Conservation (phyloP, 2,888 invertebrate species). For the Agriopis marginaria region DNA sequence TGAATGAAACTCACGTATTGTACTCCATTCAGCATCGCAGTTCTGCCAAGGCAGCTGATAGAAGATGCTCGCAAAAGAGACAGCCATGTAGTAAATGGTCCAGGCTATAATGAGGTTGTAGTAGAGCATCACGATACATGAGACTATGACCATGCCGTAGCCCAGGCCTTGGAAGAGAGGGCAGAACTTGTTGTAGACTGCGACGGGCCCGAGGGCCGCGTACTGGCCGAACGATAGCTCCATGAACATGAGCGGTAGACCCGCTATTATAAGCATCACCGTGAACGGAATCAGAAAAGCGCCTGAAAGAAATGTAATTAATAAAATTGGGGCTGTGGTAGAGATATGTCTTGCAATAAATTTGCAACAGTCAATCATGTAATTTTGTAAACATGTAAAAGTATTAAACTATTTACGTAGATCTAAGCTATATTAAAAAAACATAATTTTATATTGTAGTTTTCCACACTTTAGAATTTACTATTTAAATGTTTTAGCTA, state of each 20-base stretch:
- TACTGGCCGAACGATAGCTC: constrained; percentile 95
- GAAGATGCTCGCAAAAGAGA: constrained; percentile 87
- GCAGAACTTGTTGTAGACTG: constrained; percentile 92
- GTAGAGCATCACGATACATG: constrained; percentile 91
- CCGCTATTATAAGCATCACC: constrained; percentile 92
- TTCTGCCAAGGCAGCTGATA: constrained; percentile 90
- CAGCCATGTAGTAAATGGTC: constrained; percentile 91
- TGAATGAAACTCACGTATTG: constrained; percentile 80
- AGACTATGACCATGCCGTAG: constrained; percentile 92
- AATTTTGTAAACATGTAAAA: too few species aligned
- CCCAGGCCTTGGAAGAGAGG: constrained; percentile 91
- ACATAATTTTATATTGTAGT: too few species aligned
- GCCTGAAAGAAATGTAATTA: constrained; percentile 75
- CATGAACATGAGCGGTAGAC: constrained; percentile 93
- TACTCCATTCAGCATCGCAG: constrained; percentile 90
- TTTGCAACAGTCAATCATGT: too few species aligned
- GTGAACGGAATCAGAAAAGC: constrained; percentile 95
- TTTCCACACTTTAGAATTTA: too few species aligned
- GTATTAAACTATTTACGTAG: too few species aligned
- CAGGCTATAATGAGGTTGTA: constrained; percentile 92
- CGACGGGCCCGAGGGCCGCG: constrained; percentile 91
- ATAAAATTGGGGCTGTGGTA: not conserved
- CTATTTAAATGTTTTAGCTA: too few species aligned
- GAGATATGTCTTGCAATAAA: too few species aligned
- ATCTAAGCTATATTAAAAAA: too few species aligned